Conservation (phyloP, 2,113 vertebrate genomes). For the Rhinichthys klamathensis region DNA sequence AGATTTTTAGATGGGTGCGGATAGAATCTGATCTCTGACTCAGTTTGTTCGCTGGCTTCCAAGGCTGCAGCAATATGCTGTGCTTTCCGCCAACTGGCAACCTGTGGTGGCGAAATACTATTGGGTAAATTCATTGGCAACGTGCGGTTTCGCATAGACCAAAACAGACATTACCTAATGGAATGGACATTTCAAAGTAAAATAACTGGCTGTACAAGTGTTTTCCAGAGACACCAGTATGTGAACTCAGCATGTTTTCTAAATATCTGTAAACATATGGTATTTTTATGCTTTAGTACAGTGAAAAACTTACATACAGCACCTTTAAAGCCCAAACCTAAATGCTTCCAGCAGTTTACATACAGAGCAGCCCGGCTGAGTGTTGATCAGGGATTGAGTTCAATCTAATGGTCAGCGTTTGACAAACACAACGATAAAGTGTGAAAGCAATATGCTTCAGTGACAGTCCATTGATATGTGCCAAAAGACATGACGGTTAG, state of each 20-base stretch:
- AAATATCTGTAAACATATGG: neutral
- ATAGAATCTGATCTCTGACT: neutral
- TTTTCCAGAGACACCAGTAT: neutral
- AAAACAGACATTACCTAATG: no score
- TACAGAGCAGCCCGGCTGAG: conserved; percentile 10
- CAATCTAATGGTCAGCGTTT: conserved; percentile 44
- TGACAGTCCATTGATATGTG: neutral
- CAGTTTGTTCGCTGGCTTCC: neutral
- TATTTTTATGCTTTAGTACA: no score
- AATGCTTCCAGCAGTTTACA: neutral
- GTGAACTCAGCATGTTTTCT: neutral
- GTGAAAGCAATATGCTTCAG: neutral
- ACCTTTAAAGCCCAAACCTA: neutral
- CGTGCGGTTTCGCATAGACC: neutral
- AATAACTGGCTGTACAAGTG: neutral
- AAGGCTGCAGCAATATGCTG: neutral
- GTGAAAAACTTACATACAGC: no score
- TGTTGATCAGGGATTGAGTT: conserved; percentile 19
- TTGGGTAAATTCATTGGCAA: neutral
- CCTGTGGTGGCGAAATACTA: neutral
- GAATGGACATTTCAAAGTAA: neutral
- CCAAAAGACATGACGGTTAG: conserved; percentile 35
- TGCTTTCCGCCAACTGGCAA: neutral
- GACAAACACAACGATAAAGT: conserved; percentile 17
- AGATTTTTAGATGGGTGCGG: no score